Evolutionary conservation across 2,113 vertebrate species (phyloP), one percentile per base, ranked within the genome.

Genomic region (Lanius collurio): DNA sequence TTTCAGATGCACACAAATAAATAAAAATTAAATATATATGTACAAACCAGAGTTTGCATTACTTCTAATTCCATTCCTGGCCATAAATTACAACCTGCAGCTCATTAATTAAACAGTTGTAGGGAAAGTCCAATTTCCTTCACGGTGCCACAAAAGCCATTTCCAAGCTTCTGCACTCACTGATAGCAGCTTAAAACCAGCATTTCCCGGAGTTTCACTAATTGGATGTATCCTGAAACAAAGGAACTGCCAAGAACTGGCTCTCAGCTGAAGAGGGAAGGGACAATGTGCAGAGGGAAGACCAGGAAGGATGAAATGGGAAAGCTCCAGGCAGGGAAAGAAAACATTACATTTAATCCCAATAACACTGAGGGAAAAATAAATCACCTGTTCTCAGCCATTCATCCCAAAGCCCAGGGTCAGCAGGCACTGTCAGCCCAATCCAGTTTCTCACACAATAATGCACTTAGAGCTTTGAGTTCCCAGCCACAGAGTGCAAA

Each of bases 91-190:
- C 62, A 89, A 47, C 50, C 30, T 6, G 14, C 78, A 90, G 82
- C 23, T 56, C 84, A 93, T 93, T 91, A 96, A 93, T 92, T 70
- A 84, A 92, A 79, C n/a, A 50, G 64, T 13, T 39, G 59, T 15
- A 67, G 49, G 3, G 0, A 17, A 93, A 87, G 80, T n/a, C 80
- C 53, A 14, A 57, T 90, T 90, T 81, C 57, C 65, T 87, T 27
- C 23, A 2, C 27, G 46, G 60, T 90, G 50, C 70, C 87, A 83
- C 59, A 41, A 85, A 80, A 37, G 67, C 78, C 81, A 81, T 92
- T 89, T 81, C 68, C 90, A 56, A 70, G 85, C 83, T 75, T 33
- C 95, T 95, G 92, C 60, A 50, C 64, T 90, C 10, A 2, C 80
- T 44, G 80, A 88, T 75, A 96, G 74, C 83, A 94, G 24, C 73